Conservation (phyloP, 1,140 invertebrate genomes). For the Bombus balteatus region DNA sequence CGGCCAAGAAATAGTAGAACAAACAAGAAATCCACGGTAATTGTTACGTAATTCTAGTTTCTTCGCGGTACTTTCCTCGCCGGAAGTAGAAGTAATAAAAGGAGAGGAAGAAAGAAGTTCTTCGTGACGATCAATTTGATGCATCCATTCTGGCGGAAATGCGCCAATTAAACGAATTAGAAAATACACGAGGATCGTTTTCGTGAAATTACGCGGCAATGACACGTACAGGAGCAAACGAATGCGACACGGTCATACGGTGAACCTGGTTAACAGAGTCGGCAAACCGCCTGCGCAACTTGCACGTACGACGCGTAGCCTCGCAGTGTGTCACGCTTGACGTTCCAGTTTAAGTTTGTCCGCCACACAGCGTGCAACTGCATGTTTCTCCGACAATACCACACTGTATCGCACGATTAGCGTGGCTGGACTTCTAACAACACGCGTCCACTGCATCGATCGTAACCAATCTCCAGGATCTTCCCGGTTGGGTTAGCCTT, state of each 20-base stretch:
- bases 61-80: too few relatives aligned
- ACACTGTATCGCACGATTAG: not conserved
- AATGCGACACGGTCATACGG: constrained; percentile 23
- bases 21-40: not conserved
- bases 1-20: not conserved
- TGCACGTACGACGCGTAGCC: constrained; percentile 25
- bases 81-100: not conserved
- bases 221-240: not conserved
- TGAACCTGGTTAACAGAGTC: constrained; percentile 38
- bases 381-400: constrained; percentile 20
- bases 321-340: constrained; percentile 62
- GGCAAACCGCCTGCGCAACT: constrained; percentile 58
- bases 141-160: not conserved
- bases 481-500: not conserved
- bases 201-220: not conserved
- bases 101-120: too few relatives aligned
- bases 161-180: not conserved
- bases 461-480: not conserved
- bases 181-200: not conserved
- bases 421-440: not conserved
- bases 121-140: too few relatives aligned
- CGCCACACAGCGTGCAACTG: constrained; percentile 63
- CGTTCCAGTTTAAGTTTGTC: constrained; percentile 76
- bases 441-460: not conserved
- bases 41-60: not conserved